These are phyloP conservation scores for Macquaria australasica DNA, from an alignment of 2,113 vertebrate species.

Conservation along the genomic window DNA sequence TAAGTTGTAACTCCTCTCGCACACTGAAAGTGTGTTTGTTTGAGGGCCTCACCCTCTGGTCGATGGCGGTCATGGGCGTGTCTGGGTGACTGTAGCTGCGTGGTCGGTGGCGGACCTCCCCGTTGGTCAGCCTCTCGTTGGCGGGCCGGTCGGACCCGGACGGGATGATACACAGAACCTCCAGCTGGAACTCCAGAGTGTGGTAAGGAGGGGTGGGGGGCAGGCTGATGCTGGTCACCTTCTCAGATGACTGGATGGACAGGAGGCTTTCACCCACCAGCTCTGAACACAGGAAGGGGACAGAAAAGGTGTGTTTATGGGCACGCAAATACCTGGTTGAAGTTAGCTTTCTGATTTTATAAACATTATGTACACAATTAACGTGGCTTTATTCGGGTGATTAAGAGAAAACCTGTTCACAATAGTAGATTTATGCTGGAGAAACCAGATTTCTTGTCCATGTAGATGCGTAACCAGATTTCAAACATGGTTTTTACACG, in stretches of 20 bases:
- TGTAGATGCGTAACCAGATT: not conserved
- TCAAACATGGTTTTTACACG: not conserved
- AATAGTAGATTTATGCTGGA: not conserved
- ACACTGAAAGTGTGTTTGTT: not conserved
- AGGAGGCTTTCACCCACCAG: conserved; percentile 84
- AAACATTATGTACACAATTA: not conserved
- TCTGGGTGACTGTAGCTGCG: conserved; percentile 86
- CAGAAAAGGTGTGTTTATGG: not conserved
- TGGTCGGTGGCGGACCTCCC: conserved; percentile 84
- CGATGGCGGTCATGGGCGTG: conserved; percentile 89
- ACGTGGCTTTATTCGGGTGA: not conserved
- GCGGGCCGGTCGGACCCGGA: conserved; percentile 80
- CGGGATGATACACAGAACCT: conserved; percentile 92
- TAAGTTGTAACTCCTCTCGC: not conserved
- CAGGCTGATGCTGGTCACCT: conserved; percentile 94
- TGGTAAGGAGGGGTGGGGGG: conserved; percentile 93
- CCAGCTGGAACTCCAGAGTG: conserved; percentile 93
- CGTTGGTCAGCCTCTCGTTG: conserved; percentile 83
- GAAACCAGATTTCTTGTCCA: not conserved
- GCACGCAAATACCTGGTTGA: too few species aligned
- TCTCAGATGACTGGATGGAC: conserved; percentile 93
- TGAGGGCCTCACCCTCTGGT: conserved; percentile 89
- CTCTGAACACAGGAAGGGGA: conserved; percentile 79
- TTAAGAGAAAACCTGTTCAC: not conserved
- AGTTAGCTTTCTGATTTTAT: not conserved